These are phyloP conservation scores for Hypomecis atomaria DNA, from an alignment of 2,888 invertebrate genomes.

Conservation along the genomic window DNA sequence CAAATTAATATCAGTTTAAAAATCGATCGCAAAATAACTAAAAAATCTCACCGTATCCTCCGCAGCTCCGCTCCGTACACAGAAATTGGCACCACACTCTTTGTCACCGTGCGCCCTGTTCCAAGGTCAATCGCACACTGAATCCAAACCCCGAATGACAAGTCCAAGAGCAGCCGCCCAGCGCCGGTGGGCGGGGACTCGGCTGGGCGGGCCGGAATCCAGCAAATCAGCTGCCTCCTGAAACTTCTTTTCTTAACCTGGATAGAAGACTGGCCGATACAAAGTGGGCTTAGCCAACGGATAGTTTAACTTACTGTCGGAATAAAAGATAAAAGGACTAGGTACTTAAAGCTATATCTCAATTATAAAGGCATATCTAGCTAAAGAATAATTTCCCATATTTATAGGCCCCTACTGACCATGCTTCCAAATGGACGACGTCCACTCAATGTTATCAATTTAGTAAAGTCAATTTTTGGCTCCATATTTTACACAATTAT, in stretches of 20 bases:
- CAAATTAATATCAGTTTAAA: too few relatives aligned
- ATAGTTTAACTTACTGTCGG: conserved; percentile 13
- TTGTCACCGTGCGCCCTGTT: conserved; percentile 42
- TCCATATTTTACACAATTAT: too few relatives aligned
- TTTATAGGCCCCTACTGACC: too few relatives aligned
- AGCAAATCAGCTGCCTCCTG: conserved; percentile 71
- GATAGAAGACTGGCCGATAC: conserved; percentile 63
- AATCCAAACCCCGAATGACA: conserved; percentile 42
- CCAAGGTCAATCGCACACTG: conserved; percentile 57
- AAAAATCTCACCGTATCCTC: conserved; percentile 35
- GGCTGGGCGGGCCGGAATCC: conserved; percentile 66
- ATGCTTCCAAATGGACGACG: too few relatives aligned
- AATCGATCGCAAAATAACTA: too few relatives aligned
- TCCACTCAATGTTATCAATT: too few relatives aligned
- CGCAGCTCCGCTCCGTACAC: conserved; percentile 29
- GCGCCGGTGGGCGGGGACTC: conserved; percentile 66
- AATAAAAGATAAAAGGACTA: background rate
- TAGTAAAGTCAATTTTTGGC: too few relatives aligned
- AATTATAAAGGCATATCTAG: too few relatives aligned
- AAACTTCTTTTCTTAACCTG: conserved; percentile 70
- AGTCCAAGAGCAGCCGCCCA: conserved; percentile 58
- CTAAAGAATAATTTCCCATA: too few relatives aligned
- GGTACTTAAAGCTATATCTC: background rate
- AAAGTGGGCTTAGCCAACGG: conserved; percentile 23
- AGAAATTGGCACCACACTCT: conserved; percentile 42